phyloP scores from a whole-genome alignment of 2,797 vertebrate genomes.

The Oreochromis grahami region DNA sequence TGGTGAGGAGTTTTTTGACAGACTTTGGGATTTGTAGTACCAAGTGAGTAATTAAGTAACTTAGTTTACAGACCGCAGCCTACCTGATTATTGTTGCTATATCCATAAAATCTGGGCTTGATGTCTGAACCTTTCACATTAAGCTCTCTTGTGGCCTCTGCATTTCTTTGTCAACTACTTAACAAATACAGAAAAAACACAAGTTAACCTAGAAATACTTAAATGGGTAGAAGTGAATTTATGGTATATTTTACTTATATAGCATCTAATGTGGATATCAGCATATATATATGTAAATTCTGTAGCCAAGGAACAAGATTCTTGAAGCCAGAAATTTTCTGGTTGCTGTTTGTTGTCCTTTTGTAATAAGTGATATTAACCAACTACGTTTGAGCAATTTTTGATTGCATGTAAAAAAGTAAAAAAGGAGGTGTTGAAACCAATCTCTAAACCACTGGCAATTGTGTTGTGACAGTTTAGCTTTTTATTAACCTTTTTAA shows the following conservation, averaged over 20 bases:
- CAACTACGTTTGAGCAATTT: background rate
- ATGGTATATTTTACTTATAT: background rate
- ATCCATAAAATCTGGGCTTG: background rate
- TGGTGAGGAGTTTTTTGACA: background rate
- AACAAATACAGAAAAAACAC: background rate
- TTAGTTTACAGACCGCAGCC: accelerated
- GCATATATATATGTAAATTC: accelerated
- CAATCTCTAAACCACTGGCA: background rate
- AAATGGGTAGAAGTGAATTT: background rate
- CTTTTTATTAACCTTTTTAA: background rate
- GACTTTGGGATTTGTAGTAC: background rate
- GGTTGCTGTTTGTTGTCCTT: background rate
- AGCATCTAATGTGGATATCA: background rate
- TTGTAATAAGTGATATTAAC: background rate
- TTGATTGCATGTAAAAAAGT: background rate
- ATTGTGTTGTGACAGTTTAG: background rate
- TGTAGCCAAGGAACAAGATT: background rate
- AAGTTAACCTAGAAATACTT: background rate
- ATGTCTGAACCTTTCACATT: background rate
- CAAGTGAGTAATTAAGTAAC: accelerated
- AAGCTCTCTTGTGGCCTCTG: background rate
- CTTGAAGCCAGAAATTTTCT: background rate
- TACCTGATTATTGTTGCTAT: background rate
- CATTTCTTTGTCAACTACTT: background rate
- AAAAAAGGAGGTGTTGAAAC: background rate